Evolutionary conservation across 1,140 invertebrate species (phyloP).

Genomic region (Zaprionus vittiger): DNA sequence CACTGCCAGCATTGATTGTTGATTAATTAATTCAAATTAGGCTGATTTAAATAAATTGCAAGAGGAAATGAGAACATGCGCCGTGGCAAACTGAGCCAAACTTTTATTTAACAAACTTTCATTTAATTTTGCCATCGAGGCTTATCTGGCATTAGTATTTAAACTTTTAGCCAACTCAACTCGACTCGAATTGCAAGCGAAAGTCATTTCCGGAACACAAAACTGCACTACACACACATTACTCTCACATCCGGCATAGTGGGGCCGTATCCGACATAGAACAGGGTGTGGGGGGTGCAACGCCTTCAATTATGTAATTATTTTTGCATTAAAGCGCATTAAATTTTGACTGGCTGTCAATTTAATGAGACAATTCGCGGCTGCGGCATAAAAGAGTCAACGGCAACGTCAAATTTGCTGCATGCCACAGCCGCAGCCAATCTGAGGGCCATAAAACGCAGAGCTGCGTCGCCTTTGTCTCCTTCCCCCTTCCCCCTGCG

Average conservation of each 20-base stretch:
- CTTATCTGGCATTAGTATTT: neutral
- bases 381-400: slow-evolving; percentile 54
- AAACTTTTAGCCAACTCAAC: neutral
- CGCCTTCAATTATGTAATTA: slow-evolving; percentile 60
- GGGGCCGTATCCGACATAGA: neutral
- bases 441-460: slow-evolving; percentile 53
- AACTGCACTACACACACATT: neutral
- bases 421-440: slow-evolving; percentile 25
- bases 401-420: slow-evolving; percentile 35
- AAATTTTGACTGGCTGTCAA: slow-evolving; percentile 49
- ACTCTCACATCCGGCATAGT: neutral
- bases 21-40: slow-evolving; percentile 16
- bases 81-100: neutral
- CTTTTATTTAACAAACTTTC: neutral
- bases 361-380: slow-evolving; percentile 62
- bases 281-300: neutral
- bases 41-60: neutral
- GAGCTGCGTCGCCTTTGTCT: neutral
- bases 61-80: no score
- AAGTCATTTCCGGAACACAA: slow-evolving; percentile 1
- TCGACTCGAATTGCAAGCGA: neutral
- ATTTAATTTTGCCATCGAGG: neutral
- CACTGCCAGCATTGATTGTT: slow-evolving; percentile 25
- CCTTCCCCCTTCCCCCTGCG: neutral
- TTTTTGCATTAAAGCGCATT: slow-evolving; percentile 47